phyloP scores from a whole-genome alignment of 1,140 invertebrate genomes.

The Scaptomyza hsui region DNA sequence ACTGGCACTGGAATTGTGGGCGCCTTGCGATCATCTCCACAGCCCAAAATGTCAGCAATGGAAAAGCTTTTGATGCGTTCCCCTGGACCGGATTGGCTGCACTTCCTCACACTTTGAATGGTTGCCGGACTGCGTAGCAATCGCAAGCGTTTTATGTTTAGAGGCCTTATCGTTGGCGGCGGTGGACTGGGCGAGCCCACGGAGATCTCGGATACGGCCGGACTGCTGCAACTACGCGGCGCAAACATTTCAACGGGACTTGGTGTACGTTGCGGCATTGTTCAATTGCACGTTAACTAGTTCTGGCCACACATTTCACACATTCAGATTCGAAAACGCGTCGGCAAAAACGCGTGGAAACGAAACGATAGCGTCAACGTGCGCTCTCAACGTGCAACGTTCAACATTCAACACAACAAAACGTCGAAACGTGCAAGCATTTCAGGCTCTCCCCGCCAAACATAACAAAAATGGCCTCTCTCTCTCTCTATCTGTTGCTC shows the following conservation, averaged over 20 bases:
- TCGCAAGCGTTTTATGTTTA: constrained; percentile 87
- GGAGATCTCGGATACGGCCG: constrained; percentile 80
- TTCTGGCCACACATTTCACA: constrained; percentile 8
- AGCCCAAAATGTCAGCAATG: constrained; percentile 95
- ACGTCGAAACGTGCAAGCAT: constrained; percentile 17
- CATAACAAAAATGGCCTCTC: constrained; percentile 48
- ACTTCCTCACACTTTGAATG: constrained; percentile 31
- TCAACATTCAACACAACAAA: constrained; percentile 71
- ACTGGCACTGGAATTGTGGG: constrained; percentile 3
- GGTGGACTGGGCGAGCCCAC: constrained; percentile 80
- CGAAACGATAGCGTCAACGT: constrained; percentile 35
- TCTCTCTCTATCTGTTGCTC: not conserved
- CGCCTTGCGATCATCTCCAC: constrained; percentile 40
- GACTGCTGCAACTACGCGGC: constrained; percentile 59
- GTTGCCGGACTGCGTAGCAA: constrained; percentile 58
- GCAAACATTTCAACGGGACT: constrained; percentile 45
- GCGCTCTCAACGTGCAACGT: constrained; percentile 67
- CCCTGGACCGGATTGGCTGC: constrained; percentile 28
- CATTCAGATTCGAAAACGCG: constrained; percentile 50
- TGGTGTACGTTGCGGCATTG: constrained; percentile 64
- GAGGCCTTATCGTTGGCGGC: constrained; percentile 39
- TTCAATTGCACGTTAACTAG: not conserved
- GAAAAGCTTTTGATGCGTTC: constrained; percentile 94
- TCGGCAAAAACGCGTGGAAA: constrained; percentile 70
- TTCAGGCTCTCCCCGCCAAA: constrained; percentile 16